A percentile compares a stretch with the other conserved stretches of the same genome.
Evolutionary conservation across 2,888 invertebrate genomes (phyloP).

Genomic region (Matsumyia berberina): DNA sequence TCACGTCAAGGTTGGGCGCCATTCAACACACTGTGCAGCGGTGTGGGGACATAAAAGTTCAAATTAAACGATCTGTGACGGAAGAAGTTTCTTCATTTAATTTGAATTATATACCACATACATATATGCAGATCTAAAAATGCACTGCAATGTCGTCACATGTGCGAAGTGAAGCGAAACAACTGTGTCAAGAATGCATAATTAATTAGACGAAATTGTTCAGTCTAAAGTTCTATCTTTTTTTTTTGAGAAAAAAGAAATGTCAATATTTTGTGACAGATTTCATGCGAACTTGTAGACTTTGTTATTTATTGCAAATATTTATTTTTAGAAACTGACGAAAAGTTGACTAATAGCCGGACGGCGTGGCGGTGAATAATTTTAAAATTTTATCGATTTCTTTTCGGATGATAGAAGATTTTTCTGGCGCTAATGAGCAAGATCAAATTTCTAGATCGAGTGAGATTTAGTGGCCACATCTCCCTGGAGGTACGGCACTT

Average conservation of each 20-base stretch:
- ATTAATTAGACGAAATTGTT: conserved; percentile 16
- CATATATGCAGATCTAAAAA: no score
- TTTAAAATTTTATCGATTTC: conserved; percentile 13
- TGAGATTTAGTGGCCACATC: no score
- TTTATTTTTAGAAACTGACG: conserved; percentile 1
- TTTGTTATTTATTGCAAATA: conserved; percentile 1
- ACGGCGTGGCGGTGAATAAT: not conserved
- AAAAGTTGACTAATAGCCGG: conserved; percentile 6
- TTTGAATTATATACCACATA: no score
- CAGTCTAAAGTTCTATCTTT: no score
- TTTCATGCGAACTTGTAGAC: not conserved
- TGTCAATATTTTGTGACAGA: no score
- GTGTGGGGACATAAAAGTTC: no score
- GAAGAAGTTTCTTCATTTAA: no score
- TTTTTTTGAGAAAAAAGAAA: no score
- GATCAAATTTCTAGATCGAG: no score
- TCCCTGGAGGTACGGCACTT: no score
- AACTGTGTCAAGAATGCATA: conserved; percentile 17
- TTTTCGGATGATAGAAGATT: not conserved
- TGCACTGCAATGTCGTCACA: conserved; percentile 2
- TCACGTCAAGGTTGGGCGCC: not conserved
- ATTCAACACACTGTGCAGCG: not conserved
- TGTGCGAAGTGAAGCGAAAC: not conserved
- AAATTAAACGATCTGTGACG: no score
- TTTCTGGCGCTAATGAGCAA: no score